phyloP scores from a whole-genome alignment of 2,113 vertebrate species.

The Scartelaos histophorus region DNA sequence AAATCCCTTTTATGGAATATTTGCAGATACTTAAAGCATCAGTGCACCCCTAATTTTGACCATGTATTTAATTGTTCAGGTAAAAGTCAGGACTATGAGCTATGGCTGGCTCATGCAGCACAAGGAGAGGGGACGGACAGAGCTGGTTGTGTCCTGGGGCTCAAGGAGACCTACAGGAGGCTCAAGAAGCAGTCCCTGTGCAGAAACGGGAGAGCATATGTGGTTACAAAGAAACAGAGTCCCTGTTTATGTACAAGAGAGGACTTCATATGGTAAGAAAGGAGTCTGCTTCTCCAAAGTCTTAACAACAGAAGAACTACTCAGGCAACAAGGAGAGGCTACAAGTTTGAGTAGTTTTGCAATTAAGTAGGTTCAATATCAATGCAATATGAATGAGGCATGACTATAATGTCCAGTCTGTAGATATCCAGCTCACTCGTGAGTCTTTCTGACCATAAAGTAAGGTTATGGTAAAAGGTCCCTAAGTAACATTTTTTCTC shows the following conservation, averaged over 20 bases:
- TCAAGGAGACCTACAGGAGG: constrained; percentile 73
- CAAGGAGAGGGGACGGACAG: constrained; percentile 37
- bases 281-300: background rate
- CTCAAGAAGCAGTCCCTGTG: constrained; percentile 75
- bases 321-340: too few relatives aligned
- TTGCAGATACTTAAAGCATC: too few relatives aligned
- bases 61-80: constrained; percentile 37
- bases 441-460: too few relatives aligned
- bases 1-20: too few relatives aligned
- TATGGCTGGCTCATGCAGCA: constrained; percentile 79
- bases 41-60: background rate
- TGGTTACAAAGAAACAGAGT: constrained; percentile 64
- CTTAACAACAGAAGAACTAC: too few relatives aligned
- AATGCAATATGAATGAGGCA: too few relatives aligned
- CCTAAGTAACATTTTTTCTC: too few relatives aligned
- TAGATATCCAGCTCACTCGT: too few relatives aligned
- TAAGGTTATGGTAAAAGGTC: too few relatives aligned
- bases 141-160: constrained; percentile 74
- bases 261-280: constrained; percentile 71
- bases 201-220: constrained; percentile 71
- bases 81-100: constrained; percentile 75
- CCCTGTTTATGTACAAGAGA: constrained; percentile 69
- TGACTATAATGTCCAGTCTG: too few relatives aligned
- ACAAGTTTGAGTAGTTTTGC: too few relatives aligned
- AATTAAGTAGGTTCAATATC: too few relatives aligned